Evolutionary conservation across 2,888 invertebrate genomes (phyloP).

Genomic region (Pseudococcus longispinus): DNA sequence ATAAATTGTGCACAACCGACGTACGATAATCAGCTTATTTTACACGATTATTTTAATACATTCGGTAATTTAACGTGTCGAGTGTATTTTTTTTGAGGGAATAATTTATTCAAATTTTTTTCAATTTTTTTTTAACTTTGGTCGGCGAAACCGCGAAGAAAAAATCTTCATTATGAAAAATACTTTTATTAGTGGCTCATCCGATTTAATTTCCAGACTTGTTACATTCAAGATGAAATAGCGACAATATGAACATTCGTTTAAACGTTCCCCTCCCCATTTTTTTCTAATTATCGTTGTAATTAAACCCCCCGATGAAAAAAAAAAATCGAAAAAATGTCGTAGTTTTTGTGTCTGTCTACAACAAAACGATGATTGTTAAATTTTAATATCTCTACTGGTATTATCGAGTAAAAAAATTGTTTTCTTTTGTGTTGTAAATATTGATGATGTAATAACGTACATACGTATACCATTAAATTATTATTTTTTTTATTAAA

Average conservation of each 20-base stretch:
- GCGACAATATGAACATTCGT: constrained; percentile 39
- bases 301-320: background rate
- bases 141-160: background rate
- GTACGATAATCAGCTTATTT: background rate
- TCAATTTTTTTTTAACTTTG: background rate
- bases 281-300: constrained; percentile 6
- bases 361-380: constrained; percentile 25
- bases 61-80: background rate
- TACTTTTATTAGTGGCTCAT: constrained; percentile 41
- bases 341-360: constrained; percentile 30
- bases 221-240: constrained; percentile 39
- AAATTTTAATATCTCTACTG: constrained; percentile 12
- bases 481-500: constrained; percentile 56
- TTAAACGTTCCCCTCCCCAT: background rate
- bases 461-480: constrained; percentile 56
- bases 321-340: background rate
- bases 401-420: background rate
- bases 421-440: constrained; percentile 35
- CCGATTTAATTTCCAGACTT: constrained; percentile 47
- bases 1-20: constrained; percentile 7
- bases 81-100: background rate
- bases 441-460: constrained; percentile 56
- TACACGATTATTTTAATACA: background rate
- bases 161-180: background rate
- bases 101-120: background rate